phyloP scores from a whole-genome alignment of 2,797 vertebrate species.

The Enteromius thamalakanensis region DNA sequence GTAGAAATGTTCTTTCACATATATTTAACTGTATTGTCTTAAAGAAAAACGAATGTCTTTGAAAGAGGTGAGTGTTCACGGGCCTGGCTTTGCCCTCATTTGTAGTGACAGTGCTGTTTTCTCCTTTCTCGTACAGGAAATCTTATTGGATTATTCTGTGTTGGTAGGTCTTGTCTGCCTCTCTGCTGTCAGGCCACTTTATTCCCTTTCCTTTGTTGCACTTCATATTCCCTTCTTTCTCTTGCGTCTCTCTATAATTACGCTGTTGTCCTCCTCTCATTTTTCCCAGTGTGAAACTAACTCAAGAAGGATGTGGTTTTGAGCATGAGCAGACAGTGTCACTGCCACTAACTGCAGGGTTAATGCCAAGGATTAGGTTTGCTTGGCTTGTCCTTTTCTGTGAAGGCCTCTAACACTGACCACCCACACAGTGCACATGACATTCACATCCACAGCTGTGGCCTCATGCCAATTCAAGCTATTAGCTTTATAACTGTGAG shows the following conservation, averaged over 20 bases:
- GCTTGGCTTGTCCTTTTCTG: slow-evolving; percentile 30
- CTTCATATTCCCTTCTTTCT: slow-evolving; percentile 47
- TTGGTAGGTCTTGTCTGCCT: slow-evolving; percentile 86
- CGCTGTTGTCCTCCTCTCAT: slow-evolving; percentile 58
- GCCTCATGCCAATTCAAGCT: slow-evolving; percentile 26
- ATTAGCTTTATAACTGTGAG: slow-evolving; percentile 24
- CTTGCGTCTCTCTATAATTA: slow-evolving; percentile 39
- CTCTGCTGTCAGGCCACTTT: slow-evolving; percentile 73
- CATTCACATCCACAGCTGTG: slow-evolving; percentile 22
- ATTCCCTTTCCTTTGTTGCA: slow-evolving; percentile 63
- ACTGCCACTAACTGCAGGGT: slow-evolving; percentile 42
- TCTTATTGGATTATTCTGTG: slow-evolving; percentile 94
- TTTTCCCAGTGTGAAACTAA: slow-evolving; percentile 45
- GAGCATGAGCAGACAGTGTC: slow-evolving; percentile 50
- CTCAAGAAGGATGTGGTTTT: slow-evolving; percentile 60
- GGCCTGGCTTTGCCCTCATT: slow-evolving; percentile 13
- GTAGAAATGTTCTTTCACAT: background rate
- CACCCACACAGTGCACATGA: slow-evolving; percentile 39
- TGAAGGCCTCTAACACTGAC: slow-evolving; percentile 25
- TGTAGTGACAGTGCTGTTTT: slow-evolving; percentile 80
- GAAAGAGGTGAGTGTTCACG: slow-evolving; percentile 16
- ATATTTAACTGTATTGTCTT: background rate
- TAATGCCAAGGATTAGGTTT: slow-evolving; percentile 55
- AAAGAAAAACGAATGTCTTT: background rate
- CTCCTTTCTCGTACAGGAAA: slow-evolving; percentile 89